Evolutionary conservation across 2,888 invertebrate species (phyloP).

Genomic region (Stenodera caucasica): DNA sequence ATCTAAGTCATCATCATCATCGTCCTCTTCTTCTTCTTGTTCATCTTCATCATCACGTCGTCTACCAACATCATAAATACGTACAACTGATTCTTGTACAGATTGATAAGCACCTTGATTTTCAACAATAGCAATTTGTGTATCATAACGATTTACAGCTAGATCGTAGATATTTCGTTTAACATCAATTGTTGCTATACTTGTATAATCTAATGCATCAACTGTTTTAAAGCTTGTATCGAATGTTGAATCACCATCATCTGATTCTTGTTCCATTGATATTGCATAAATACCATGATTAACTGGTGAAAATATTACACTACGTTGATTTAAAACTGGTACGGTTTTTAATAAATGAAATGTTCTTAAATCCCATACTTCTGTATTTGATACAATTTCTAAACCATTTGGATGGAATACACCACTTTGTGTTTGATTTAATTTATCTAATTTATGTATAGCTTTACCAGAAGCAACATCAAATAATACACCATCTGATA

Average conservation of each 20-base stretch:
- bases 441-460: constrained; percentile 96
- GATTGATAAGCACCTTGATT: constrained; percentile 82
- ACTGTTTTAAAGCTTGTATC: constrained; percentile 94
- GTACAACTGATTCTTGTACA: constrained; percentile 86
- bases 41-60: constrained; percentile 87
- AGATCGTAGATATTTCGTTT: constrained; percentile 87
- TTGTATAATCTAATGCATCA: constrained; percentile 91
- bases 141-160: constrained; percentile 79
- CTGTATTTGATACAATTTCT: constrained; percentile 96
- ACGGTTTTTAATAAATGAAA: constrained; percentile 94
- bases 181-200: constrained; percentile 93
- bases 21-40: constrained; percentile 64
- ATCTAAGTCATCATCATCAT: constrained; percentile 63
- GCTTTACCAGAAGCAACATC: constrained; percentile 85
- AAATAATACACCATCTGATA: constrained; percentile 95
- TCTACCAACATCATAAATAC: constrained; percentile 91
- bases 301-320: constrained; percentile 83
- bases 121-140: constrained; percentile 89
- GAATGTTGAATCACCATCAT: constrained; percentile 73
- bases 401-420: constrained; percentile 95
- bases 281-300: constrained; percentile 89
- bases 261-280: constrained; percentile 71
- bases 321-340: constrained; percentile 87
- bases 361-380: constrained; percentile 97
- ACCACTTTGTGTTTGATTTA: constrained; percentile 93